Evolutionary conservation across 2,888 invertebrate genomes (phyloP).

Genomic region (Polylopha cassiicola): DNA sequence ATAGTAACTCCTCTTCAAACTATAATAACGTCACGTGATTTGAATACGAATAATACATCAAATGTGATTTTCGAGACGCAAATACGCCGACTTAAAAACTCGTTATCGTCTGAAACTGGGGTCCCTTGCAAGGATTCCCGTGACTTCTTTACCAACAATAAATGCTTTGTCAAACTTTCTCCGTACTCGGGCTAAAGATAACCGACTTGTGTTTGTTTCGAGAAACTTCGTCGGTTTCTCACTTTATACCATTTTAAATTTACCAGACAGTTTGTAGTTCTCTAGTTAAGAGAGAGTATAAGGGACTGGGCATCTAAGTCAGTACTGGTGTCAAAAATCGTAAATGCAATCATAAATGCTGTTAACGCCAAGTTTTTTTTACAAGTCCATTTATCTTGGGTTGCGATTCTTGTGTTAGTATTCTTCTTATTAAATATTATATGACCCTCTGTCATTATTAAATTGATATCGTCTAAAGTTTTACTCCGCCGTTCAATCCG

Average conservation of each 20-base stretch:
- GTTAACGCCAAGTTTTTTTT: too few relatives aligned
- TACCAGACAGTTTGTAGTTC: constrained; percentile 26
- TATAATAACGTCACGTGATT: too few relatives aligned
- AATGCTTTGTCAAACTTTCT: constrained; percentile 67
- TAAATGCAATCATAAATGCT: too few relatives aligned
- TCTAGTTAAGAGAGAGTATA: neutral
- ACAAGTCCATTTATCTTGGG: too few relatives aligned
- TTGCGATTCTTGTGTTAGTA: too few relatives aligned
- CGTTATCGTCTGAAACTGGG: constrained; percentile 55
- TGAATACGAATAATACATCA: constrained; percentile 16
- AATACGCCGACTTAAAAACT: constrained; percentile 49
- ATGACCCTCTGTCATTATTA: too few relatives aligned
- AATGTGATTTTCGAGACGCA: constrained; percentile 29
- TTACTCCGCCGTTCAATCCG: too few relatives aligned
- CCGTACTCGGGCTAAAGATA: constrained; percentile 46
- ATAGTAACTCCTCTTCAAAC: too few relatives aligned
- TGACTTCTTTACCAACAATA: constrained; percentile 59
- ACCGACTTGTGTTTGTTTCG: constrained; percentile 57
- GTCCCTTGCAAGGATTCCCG: constrained; percentile 35
- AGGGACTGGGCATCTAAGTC: too few relatives aligned
- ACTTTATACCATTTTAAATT: constrained; percentile 38
- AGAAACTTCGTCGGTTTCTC: constrained; percentile 37
- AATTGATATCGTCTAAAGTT: too few relatives aligned
- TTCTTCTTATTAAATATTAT: too few relatives aligned
- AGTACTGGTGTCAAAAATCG: too few relatives aligned